Evolutionary conservation across 1,140 invertebrate genomes (phyloP).

Genomic region (Drosophila repleta): DNA sequence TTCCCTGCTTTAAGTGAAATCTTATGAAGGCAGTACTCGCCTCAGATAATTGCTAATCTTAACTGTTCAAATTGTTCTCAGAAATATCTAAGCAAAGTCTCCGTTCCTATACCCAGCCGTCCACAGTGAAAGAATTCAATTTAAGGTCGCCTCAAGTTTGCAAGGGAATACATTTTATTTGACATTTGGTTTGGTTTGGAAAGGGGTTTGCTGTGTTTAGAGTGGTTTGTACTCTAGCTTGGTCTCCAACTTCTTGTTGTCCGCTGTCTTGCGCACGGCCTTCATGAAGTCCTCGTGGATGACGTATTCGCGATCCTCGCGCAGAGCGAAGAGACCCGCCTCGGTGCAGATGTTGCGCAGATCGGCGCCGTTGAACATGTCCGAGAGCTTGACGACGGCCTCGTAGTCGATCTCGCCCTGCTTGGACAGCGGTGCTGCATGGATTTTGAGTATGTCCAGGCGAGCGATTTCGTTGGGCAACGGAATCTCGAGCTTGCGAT

Average conservation of each 20-base stretch:
- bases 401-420: conserved; percentile 99
- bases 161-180: conserved; percentile 13
- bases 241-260: conserved; percentile 99
- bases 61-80: too few species aligned
- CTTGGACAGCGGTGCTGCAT: conserved; percentile 97
- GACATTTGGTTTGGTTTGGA: background rate
- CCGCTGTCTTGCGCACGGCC: conserved; percentile 98
- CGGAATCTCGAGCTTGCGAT: conserved; percentile 99
- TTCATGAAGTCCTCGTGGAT: conserved; percentile 99
- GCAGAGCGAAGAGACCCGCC: conserved; percentile 95
- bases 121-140: too few species aligned
- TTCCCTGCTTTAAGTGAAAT: too few species aligned
- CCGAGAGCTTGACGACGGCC: conserved; percentile 98
- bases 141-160: too few species aligned
- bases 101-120: too few species aligned
- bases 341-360: conserved; percentile 99
- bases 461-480: conserved; percentile 93
- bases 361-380: conserved; percentile 99
- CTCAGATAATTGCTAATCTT: too few species aligned
- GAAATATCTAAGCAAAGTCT: background rate
- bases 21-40: too few species aligned
- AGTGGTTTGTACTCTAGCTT: conserved; percentile 99
- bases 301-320: conserved; percentile 95
- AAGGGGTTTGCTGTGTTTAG: conserved; percentile 85
- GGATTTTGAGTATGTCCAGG: conserved; percentile 98